These are phyloP conservation scores for Pantherophis alleghaniensis DNA, from an alignment of 2,797 vertebrate species.

Conservation along the genomic window DNA sequence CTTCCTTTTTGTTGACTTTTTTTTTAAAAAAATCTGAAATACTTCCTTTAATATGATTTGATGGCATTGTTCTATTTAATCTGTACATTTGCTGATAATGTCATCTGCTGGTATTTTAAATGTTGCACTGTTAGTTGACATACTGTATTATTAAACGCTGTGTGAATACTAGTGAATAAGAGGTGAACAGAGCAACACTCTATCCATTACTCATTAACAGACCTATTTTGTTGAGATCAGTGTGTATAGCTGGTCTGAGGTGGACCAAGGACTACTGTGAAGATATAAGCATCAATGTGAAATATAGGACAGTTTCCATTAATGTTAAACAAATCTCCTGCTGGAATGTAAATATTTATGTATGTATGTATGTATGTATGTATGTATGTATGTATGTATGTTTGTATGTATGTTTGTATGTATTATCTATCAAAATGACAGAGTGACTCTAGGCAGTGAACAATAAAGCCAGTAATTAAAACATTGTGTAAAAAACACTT, in stretches of 20 bases:
- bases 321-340: background rate
- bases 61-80: background rate
- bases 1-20: background rate
- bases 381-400: no score
- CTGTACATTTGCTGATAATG: background rate
- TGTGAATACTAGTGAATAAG: background rate
- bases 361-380: no score
- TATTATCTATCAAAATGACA: background rate
- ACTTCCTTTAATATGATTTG: background rate
- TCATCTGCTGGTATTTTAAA: background rate
- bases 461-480: background rate
- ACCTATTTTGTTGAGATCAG: background rate
- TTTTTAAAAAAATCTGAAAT: background rate
- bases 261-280: background rate
- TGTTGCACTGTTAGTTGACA: background rate
- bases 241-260: background rate
- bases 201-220: background rate
- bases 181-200: background rate
- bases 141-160: background rate
- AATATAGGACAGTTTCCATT: background rate
- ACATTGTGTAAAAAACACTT: background rate
- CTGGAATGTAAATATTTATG: background rate
- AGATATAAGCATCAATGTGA: background rate
- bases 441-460: background rate
- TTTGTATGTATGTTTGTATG: no score